A percentile compares a stretch with the other conserved stretches of the same genome.
phyloP scores from a whole-genome alignment of 2,113 vertebrate genomes.

The Oncorhynchus gorbuscha region DNA sequence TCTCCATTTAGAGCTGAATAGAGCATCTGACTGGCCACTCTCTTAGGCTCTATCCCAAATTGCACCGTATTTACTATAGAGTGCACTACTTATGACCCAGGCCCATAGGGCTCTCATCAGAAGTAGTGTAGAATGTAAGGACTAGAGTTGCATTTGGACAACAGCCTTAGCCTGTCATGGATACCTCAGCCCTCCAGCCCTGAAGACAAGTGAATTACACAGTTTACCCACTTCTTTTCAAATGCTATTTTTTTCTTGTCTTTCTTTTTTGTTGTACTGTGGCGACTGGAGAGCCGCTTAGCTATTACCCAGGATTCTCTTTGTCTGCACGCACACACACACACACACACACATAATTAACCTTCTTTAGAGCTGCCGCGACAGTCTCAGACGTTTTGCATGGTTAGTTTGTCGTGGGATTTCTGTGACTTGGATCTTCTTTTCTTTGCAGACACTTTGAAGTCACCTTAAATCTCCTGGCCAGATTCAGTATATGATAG shows the following conservation, averaged over 20 bases:
- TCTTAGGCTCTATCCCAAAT: not conserved
- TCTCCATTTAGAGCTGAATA: not conserved
- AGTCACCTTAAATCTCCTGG: no score
- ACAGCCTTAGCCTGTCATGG: not conserved
- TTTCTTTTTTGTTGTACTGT: not conserved
- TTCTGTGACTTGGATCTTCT: not conserved
- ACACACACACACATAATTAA: not conserved
- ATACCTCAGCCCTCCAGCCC: not conserved
- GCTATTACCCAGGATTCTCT: not conserved
- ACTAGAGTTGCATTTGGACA: no score
- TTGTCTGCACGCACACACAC: not conserved
- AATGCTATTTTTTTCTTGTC: not conserved
- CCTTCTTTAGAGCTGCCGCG: not conserved
- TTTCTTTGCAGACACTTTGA: not conserved
- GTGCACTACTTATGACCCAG: no score
- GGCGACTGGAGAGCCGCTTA: not conserved
- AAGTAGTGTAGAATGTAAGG: no score
- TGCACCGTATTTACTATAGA: no score
- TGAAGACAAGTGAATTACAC: not conserved
- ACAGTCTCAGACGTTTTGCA: not conserved
- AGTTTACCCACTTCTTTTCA: constrained; percentile 1
- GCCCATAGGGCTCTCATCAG: no score
- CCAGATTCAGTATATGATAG: not conserved
- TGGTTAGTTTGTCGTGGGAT: not conserved
- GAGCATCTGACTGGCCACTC: not conserved